Base-by-base conservation (phyloP, 1,140 invertebrate species). In the Eulimnadia texana region DNA sequence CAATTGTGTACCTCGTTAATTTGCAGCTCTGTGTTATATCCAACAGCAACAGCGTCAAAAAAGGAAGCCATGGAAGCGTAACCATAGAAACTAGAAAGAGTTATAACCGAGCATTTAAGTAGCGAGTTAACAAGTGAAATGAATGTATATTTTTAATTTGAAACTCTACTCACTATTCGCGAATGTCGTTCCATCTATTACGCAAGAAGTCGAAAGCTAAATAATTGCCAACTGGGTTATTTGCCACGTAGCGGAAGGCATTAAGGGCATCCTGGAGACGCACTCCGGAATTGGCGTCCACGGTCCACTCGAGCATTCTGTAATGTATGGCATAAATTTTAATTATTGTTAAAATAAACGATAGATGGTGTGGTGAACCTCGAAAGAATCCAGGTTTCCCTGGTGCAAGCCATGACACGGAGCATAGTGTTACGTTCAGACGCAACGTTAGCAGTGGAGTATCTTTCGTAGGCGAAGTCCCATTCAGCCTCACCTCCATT, bases 401-500 rank as follows among this genome's bases (percentile, higher is more conserved):
- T 57, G 6, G 55, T 29, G 33, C 55, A 57, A 27, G 27, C 33
- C 13, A 57, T 16, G 11, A 33, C 55, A 3, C 20, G 20, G 3
- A 57, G 55, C 10, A 57, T 27, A 20, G 33, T 57, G 22, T 57
- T 33, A 22, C 33, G 27, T 33, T 57, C 55, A 11, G 27, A 29
- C 3, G 82, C 85, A 0, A 85, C 81, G 70, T 86, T 84, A 0
- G 85, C 78, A 22, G 77, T 75, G 51, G 78, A 71, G 67, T 89
- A 92, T 42, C 84, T 73, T 20, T 82, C 69, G 77, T 87, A 87
- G 3, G 88, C 76, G 74, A 86, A 90, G 52, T 88, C 75, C 89
- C 89, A 96, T 63, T 90, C 85, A 0, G 77, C 72, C 61, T 81
- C 77, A 11, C 76, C 76, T 22, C 91, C 90, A 64, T 84, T 70